Percentiles rank a stretch among this genome's conserved stretches.
Evolutionary conservation across 2,888 invertebrate genomes (phyloP).

Genomic region (Drosophila maculinotata): DNA sequence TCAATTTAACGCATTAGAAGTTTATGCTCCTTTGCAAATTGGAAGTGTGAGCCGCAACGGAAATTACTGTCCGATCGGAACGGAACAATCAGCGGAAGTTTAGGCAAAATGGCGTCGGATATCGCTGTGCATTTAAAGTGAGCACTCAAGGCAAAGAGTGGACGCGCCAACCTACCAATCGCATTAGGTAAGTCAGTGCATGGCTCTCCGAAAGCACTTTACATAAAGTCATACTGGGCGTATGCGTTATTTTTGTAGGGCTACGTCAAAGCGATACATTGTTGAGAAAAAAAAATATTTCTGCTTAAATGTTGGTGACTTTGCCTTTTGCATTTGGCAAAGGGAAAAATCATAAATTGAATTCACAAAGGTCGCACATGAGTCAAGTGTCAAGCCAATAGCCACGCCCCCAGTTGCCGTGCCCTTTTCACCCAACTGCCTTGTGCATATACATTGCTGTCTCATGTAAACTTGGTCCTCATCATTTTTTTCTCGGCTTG

Average conservation of each 20-base stretch:
- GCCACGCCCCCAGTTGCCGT: too few relatives aligned
- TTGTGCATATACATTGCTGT: not conserved
- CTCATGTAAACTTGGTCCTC: conserved; percentile 4
- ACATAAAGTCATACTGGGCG: not conserved
- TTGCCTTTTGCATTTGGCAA: conserved; percentile 3
- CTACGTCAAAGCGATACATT: too few relatives aligned
- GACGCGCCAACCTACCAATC: not conserved
- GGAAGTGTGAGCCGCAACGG: conserved; percentile 15
- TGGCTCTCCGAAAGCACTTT: not conserved
- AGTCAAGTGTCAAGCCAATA: conserved; percentile 29
- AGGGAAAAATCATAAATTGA: conserved; percentile 28
- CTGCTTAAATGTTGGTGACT: too few relatives aligned
- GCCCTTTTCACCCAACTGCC: not conserved
- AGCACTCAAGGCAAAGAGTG: not conserved
- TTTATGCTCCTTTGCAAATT: conserved; percentile 2
- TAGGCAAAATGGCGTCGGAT: conserved; percentile 28
- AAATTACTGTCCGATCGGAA: conserved; percentile 22
- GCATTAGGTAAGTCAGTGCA: not conserved
- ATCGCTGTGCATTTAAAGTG: conserved; percentile 17
- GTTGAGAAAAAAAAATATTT: too few relatives aligned
- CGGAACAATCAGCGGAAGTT: conserved; percentile 29
- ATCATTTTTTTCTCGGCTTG: conserved; percentile 14
- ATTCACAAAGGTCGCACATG: conserved; percentile 12
- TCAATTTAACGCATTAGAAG: conserved; percentile 2
- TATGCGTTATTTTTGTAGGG: too few relatives aligned